Evolutionary conservation across 2,113 vertebrate genomes (phyloP).

Genomic region (Sisor rabdophorus): DNA sequence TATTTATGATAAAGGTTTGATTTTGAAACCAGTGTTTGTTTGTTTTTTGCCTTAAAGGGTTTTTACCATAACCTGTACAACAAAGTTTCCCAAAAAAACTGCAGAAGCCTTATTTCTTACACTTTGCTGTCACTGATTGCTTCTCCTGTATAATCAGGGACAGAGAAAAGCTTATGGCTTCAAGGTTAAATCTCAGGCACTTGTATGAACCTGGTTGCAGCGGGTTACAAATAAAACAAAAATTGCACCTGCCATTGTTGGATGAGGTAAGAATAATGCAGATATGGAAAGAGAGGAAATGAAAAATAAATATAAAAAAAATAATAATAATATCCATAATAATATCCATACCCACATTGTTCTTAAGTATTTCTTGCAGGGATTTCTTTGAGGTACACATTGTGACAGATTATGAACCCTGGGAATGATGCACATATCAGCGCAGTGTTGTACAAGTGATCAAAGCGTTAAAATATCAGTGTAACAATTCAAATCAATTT

Average conservation of each 20-base stretch:
- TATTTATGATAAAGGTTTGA: neutral
- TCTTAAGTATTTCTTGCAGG: no score
- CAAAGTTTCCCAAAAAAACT: neutral
- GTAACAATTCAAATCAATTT: neutral
- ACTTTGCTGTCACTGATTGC: slow-evolving; percentile 2
- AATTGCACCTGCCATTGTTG: neutral
- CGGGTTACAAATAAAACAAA: neutral
- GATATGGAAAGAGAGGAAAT: slow-evolving; percentile 6
- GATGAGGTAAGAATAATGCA: no score
- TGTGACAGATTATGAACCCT: no score
- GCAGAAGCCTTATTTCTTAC: neutral
- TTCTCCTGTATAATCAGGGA: neutral
- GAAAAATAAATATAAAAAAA: neutral
- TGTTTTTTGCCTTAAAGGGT: neutral
- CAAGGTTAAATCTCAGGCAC: slow-evolving; percentile 29
- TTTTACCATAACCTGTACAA: no score
- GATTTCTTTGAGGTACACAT: no score
- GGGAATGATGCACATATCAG: no score
- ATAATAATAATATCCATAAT: no score
- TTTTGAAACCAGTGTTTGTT: neutral
- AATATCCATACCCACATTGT: no score
- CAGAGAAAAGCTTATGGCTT: slow-evolving; percentile 4
- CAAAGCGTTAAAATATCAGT: no score
- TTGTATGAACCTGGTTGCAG: neutral
- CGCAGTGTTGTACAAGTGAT: no score